A percentile compares a stretch with the other conserved stretches of the same genome.
These are phyloP conservation scores for Sturnus vulgaris DNA, from an alignment of 2,113 vertebrate species.

Conservation along the genomic window DNA sequence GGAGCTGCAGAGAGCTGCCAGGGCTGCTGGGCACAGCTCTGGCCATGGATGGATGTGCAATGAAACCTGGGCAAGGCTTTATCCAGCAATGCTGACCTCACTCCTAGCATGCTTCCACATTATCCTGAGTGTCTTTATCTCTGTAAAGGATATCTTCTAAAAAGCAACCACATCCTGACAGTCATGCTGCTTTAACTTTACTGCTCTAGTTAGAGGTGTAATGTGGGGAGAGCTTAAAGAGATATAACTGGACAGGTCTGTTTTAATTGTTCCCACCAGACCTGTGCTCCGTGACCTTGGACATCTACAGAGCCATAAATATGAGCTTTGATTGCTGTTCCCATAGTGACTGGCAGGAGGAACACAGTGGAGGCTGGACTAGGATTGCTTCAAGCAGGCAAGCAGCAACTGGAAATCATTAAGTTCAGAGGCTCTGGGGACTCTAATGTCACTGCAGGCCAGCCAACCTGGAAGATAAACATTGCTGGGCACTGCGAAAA, in stretches of 20 bases:
- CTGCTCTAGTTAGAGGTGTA: constrained; percentile 36
- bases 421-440: constrained; percentile 58
- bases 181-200: constrained; percentile 56
- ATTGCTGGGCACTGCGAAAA: constrained; percentile 7
- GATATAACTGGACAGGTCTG: constrained; percentile 38
- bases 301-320: constrained; percentile 46
- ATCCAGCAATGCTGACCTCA: background rate
- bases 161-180: constrained; percentile 41
- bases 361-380: constrained; percentile 33
- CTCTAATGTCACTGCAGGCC: constrained; percentile 45
- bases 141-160: background rate
- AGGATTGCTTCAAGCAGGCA: constrained; percentile 31
- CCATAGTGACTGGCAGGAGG: constrained; percentile 58
- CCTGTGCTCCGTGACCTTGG: constrained; percentile 27
- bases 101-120: background rate
- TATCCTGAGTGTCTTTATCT: background rate
- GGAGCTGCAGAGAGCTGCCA: background rate
- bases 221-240: constrained; percentile 40
- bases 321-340: constrained; percentile 62
- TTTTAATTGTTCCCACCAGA: constrained; percentile 62
- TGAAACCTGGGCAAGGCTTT: background rate
- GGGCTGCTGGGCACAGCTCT: background rate
- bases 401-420: constrained; percentile 52
- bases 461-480: constrained; percentile 51
- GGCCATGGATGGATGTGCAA: background rate